phyloP scores from a whole-genome alignment of 2,888 invertebrate species.

The Xanthorhoe designata region DNA sequence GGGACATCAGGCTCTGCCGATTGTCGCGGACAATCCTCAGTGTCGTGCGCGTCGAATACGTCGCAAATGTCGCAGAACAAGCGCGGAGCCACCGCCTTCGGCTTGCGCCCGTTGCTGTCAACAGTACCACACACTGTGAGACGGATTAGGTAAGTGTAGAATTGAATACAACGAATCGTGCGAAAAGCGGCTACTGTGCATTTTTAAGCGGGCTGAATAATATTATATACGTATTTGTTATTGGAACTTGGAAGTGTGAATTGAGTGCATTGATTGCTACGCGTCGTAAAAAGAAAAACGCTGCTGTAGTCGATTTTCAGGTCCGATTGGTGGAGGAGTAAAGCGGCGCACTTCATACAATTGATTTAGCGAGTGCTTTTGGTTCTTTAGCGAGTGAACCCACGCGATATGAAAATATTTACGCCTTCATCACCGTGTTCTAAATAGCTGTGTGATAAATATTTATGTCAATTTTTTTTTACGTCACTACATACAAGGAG shows the following conservation, averaged over 20 bases:
- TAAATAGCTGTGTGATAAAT: too few relatives aligned
- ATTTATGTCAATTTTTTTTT: too few relatives aligned
- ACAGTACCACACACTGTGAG: slow-evolving; percentile 23
- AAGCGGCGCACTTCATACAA: too few relatives aligned
- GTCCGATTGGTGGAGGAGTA: too few relatives aligned
- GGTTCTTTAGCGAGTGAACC: too few relatives aligned
- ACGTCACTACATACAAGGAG: too few relatives aligned
- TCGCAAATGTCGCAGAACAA: slow-evolving; percentile 99
- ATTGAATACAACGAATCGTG: background rate
- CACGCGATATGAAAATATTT: too few relatives aligned
- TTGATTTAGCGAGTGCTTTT: too few relatives aligned
- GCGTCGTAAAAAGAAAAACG: too few relatives aligned
- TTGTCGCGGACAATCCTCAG: slow-evolving; percentile 98
- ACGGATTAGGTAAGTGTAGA: background rate
- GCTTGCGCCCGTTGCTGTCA: slow-evolving; percentile 80
- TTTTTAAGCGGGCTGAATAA: background rate
- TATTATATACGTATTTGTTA: background rate
- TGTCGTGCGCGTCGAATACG: slow-evolving; percentile 97
- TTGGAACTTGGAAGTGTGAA: background rate
- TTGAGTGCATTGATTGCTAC: background rate
- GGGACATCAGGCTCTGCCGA: slow-evolving; percentile 85
- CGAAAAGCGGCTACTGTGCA: slow-evolving; percentile 9
- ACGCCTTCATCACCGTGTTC: too few relatives aligned
- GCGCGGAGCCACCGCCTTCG: slow-evolving; percentile 88
- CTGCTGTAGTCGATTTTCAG: too few relatives aligned